phyloP scores from a whole-genome alignment of 2,113 vertebrate genomes.

The Furnarius figulus region DNA sequence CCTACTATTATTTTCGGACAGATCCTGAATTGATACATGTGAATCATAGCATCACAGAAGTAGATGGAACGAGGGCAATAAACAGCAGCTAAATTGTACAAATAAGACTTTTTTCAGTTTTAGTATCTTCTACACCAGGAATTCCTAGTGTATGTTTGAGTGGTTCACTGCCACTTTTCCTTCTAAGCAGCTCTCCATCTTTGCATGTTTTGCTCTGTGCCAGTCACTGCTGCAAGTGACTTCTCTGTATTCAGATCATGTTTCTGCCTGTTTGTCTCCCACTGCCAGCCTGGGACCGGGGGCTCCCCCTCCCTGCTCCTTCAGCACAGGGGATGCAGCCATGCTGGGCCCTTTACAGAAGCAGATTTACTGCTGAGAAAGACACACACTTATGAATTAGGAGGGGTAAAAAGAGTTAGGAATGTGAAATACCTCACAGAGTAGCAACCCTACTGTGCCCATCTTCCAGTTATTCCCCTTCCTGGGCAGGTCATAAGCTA shows the following conservation, averaged over 20 bases:
- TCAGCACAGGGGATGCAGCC: fast-evolving
- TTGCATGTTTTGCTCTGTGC: neutral
- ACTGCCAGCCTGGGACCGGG: fast-evolving
- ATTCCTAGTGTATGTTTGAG: neutral
- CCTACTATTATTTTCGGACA: neutral
- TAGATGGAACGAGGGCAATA: neutral
- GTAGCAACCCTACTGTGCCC: neutral
- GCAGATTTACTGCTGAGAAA: neutral
- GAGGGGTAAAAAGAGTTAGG: neutral
- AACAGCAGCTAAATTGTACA: neutral
- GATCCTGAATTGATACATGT: neutral
- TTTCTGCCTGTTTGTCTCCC: neutral
- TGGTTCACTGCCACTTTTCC: neutral
- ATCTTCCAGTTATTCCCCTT: neutral
- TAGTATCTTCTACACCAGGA: neutral
- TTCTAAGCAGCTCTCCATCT: neutral
- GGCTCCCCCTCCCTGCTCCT: neutral
- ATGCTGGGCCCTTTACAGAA: neutral
- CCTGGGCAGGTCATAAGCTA: neutral
- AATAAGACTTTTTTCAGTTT: neutral
- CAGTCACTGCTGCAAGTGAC: neutral
- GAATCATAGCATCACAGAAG: neutral
- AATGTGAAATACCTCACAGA: neutral
- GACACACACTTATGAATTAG: neutral
- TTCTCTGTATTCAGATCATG: neutral